Evolutionary conservation across 2,888 invertebrate species (phyloP).

Genomic region (Prenolepis imparis): DNA sequence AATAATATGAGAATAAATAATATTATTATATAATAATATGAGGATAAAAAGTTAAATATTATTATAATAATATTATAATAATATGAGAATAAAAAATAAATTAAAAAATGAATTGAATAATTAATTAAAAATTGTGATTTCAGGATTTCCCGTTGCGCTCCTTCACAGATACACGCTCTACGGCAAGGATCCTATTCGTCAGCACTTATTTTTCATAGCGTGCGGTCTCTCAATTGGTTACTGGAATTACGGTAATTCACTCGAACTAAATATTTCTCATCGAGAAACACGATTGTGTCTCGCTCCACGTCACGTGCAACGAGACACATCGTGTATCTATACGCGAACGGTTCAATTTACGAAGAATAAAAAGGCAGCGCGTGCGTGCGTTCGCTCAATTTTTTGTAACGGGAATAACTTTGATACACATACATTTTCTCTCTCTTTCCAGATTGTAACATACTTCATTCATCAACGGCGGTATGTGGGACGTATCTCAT

Average conservation of each 20-base stretch:
- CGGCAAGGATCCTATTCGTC: conserved; percentile 87
- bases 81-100: no score
- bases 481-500: conserved; percentile 91
- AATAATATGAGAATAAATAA: conserved; percentile 16
- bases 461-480: conserved; percentile 92
- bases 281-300: no score
- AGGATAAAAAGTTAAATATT: no score
- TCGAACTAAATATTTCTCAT: background rate
- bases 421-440: conserved; percentile 65
- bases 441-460: conserved; percentile 87
- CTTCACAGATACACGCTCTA: conserved; percentile 89
- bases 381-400: background rate
- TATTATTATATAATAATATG: no score
- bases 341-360: background rate
- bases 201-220: conserved; percentile 92
- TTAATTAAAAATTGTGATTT: conserved; percentile 72
- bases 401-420: background rate
- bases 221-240: conserved; percentile 92
- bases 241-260: conserved; percentile 93
- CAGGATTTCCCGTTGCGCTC: conserved; percentile 92
- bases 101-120: background rate
- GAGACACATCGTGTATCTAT: no score
- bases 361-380: background rate
- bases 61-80: no score
- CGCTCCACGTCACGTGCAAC: no score